Base-by-base conservation (phyloP, 2,113 vertebrate species). In the Pelobates fuscus region DNA sequence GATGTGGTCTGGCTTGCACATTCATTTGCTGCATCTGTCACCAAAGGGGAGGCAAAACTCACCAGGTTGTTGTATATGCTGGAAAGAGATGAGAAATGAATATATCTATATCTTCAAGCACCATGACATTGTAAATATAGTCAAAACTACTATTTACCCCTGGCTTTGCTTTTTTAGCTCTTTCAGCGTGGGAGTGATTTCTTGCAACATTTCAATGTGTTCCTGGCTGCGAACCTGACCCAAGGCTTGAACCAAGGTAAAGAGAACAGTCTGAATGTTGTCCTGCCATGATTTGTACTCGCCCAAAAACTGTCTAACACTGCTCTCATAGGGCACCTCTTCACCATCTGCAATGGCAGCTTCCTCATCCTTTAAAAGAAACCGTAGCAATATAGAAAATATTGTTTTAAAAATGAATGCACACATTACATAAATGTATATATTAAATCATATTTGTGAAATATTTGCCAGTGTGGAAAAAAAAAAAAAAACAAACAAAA, bases 251-350 rank as follows among this genome's bases (percentile, higher is more conserved):
- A 98, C 94, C 82, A 99, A 91, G 0, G 96, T 98, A 87, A 98
- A 98, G 72, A 99, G 81, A 70, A 97, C 97, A 1, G 96, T 94
- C 90, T 99, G 97, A 85, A 98, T 93, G 86, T 97, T 98, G 86
- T 99, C 97, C 81, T 99, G 97, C 97, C 97, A 99, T 0, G 93
- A 95, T 80, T 98, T 98, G 88, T 99, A 98, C 89, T 99, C 94
- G 0, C 93, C 86, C 83, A 99, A 89, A 88, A 96, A 99, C 82
- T 97, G 94, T 29, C 97, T 94, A 78, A 99, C 97, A 52, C 97
- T 98, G 63, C 93, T 96, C 77, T 99, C 96, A 70, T 97, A 98
- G 6, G 92, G 88, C 85, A 98, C 91, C 65, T 98, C 96, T 87
- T 99, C 97, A 59, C 95, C 95, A 10, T 99, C 97, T 0, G 93